Evolutionary conservation across 2,113 vertebrate genomes (phyloP).

Genomic region (Elgaria multicarinata): DNA sequence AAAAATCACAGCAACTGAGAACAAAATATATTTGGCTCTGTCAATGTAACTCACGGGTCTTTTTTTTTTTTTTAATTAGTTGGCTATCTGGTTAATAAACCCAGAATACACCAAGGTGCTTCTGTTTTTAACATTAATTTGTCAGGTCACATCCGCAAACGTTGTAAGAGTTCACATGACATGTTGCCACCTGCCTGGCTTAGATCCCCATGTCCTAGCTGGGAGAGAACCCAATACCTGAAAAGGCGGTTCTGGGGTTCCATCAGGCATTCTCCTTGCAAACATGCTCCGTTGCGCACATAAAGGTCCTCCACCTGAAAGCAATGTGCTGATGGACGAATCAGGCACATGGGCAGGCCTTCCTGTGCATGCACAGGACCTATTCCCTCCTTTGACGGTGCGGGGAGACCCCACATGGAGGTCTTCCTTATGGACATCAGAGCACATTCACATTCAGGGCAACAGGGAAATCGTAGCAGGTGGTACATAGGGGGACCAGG

Average conservation of each 20-base stretch:
- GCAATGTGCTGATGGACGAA: no score
- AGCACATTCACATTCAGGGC: not conserved
- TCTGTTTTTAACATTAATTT: not conserved
- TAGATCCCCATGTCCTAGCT: not conserved
- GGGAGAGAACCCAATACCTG: no score
- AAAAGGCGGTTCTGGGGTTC: no score
- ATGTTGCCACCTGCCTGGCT: not conserved
- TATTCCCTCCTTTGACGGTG: not conserved
- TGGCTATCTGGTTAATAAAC: not conserved
- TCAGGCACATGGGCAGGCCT: not conserved
- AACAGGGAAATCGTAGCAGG: no score
- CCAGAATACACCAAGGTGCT: not conserved
- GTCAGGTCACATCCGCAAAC: not conserved
- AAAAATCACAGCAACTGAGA: not conserved
- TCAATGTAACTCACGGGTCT: not conserved
- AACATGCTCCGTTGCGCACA: no score
- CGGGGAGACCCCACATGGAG: not conserved
- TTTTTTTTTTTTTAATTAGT: no score
- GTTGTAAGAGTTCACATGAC: not conserved
- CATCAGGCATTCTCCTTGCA: no score
- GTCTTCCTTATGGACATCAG: not conserved
- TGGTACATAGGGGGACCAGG: no score
- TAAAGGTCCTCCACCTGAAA: no score
- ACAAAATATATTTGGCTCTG: not conserved
- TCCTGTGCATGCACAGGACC: not conserved